Evolutionary conservation across 2,113 vertebrate genomes (phyloP).

Genomic region (Meles meles): DNA sequence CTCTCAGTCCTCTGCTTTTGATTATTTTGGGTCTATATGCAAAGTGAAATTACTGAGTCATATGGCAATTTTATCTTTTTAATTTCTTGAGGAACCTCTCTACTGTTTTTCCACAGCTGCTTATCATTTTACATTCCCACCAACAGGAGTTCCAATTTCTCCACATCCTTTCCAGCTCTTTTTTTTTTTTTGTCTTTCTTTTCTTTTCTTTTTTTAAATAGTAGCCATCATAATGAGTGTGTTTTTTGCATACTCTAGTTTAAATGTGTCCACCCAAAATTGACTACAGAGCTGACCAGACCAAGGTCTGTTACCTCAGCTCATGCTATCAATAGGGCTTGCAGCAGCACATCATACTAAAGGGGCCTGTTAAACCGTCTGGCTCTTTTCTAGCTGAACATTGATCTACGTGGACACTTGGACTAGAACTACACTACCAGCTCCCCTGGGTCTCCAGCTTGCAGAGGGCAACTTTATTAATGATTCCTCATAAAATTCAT

Average conservation of each 20-base stretch:
- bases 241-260: neutral
- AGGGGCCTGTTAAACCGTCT: neutral
- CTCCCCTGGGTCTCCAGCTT: neutral
- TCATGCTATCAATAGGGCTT: neutral
- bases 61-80: neutral
- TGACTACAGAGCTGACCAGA: neutral
- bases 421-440: neutral
- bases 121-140: neutral
- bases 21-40: neutral
- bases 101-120: neutral
- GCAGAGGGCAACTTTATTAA: neutral
- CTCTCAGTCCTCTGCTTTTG: neutral
- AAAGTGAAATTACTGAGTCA: neutral
- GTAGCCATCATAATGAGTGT: neutral
- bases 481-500: neutral
- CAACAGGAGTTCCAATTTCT: neutral
- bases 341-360: neutral
- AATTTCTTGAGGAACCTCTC: neutral
- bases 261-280: neutral
- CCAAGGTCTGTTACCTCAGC: neutral
- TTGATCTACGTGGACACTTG: fast-evolving
- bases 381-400: neutral
- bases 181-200: neutral
- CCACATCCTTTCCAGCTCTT: neutral
- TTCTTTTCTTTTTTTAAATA: neutral